Evolutionary conservation across 2,888 invertebrate species (phyloP).

Genomic region (Cheilosia soror): DNA sequence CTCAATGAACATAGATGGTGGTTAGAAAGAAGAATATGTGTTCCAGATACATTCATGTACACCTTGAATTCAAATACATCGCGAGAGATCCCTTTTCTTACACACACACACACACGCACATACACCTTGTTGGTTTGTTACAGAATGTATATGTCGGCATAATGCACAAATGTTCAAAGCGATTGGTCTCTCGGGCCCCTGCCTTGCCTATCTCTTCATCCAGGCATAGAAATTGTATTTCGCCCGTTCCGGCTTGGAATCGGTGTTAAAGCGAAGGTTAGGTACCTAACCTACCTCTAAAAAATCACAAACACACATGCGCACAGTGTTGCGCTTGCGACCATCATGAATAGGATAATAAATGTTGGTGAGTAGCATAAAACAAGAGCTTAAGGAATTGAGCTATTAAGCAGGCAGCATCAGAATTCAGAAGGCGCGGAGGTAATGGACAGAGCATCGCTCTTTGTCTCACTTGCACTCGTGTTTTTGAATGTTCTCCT

Average conservation of each 20-base stretch:
- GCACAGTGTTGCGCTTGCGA: not conserved
- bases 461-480: slow-evolving; percentile 13
- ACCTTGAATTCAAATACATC: slow-evolving; percentile 12
- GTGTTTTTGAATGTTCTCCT: not conserved
- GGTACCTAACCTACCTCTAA: slow-evolving; percentile 71
- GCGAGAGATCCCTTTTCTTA: slow-evolving; percentile 3
- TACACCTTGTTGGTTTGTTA: slow-evolving; percentile 37
- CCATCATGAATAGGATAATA: slow-evolving; percentile 42
- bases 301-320: slow-evolving; percentile 23
- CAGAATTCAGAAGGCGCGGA: not conserved
- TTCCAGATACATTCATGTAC: slow-evolving; percentile 22
- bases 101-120: slow-evolving; percentile 51
- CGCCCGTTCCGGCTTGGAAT: slow-evolving; percentile 48
- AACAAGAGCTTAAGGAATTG: slow-evolving; percentile 64
- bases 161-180: slow-evolving; percentile 65
- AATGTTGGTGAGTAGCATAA: slow-evolving; percentile 45
- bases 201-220: slow-evolving; percentile 23
- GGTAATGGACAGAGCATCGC: slow-evolving; percentile 40
- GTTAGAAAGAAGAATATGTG: slow-evolving; percentile 18
- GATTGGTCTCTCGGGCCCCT: slow-evolving; percentile 30
- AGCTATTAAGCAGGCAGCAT: slow-evolving; percentile 51
- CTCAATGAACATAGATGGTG: slow-evolving; percentile 60
- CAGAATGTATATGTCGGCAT: slow-evolving; percentile 69
- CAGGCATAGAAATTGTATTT: slow-evolving; percentile 38
- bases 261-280: slow-evolving; percentile 66